These are phyloP conservation scores for Drosophila nr. fundita DNA, from an alignment of 2,888 invertebrate genomes.

Conservation along the genomic window DNA sequence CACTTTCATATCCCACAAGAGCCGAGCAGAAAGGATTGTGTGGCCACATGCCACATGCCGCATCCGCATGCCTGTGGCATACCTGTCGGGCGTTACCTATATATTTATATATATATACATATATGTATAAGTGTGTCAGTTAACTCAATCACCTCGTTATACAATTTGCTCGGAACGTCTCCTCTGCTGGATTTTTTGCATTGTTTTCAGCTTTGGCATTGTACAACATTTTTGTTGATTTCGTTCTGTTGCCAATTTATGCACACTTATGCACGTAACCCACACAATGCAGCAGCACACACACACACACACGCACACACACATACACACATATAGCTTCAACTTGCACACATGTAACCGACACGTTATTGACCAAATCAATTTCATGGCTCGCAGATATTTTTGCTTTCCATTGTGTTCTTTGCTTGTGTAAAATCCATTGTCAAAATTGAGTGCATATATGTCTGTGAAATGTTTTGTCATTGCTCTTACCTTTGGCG, in stretches of 20 bases:
- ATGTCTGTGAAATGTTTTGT: slow-evolving; percentile 8
- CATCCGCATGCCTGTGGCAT: slow-evolving; percentile 27
- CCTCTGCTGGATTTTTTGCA: slow-evolving; percentile 27
- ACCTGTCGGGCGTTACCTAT: slow-evolving; percentile 20
- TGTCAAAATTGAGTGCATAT: slow-evolving; percentile 42
- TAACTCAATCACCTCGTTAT: slow-evolving; percentile 59
- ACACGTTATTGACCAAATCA: slow-evolving; percentile 71
- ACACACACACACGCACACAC: slow-evolving; percentile 12
- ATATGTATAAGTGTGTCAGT: background rate
- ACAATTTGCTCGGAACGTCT: slow-evolving; percentile 59
- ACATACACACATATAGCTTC: slow-evolving; percentile 1
- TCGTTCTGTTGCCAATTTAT: slow-evolving; percentile 70
- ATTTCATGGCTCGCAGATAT: slow-evolving; percentile 64
- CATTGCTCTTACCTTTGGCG: slow-evolving; percentile 27
- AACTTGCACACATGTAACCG: slow-evolving; percentile 33
- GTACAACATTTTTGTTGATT: slow-evolving; percentile 28
- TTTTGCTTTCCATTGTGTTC: slow-evolving; percentile 21
- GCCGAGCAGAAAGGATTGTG: slow-evolving; percentile 21
- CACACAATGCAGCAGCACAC: slow-evolving; percentile 13
- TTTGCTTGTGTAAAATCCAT: slow-evolving; percentile 21
- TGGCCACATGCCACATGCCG: slow-evolving; percentile 33
- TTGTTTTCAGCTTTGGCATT: slow-evolving; percentile 35
- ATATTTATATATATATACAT: background rate
- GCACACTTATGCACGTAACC: slow-evolving; percentile 72
- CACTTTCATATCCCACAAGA: slow-evolving; percentile 22